Evolutionary conservation across 1,140 invertebrate genomes (phyloP), one percentile per base, ranked within the genome.

Genomic region (Drosophila novamexicana): DNA sequence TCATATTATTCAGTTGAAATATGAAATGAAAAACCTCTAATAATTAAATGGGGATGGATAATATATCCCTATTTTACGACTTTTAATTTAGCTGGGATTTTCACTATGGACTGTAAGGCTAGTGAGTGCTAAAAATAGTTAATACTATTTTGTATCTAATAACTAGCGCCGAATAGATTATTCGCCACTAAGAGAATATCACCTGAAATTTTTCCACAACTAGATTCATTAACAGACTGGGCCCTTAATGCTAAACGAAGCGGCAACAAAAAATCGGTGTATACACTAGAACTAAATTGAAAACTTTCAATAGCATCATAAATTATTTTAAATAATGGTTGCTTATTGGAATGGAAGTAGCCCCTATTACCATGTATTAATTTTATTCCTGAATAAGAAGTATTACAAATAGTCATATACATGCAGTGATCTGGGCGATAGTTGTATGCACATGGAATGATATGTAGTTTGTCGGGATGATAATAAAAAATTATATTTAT

Each of bases 401-500:
- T 95, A 6, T 97, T 97, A 86, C 98, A 99, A 5, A 97, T 95
- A 86, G 96, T 97, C 91, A 95, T 96, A 81, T 99, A 99, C 96
- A 98, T 98, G 91, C 98, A 99, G 91, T 99, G 98, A 93, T 99
- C 98, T 8, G 97, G 96, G 58, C 98, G 94, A 91, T 97, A 99
- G 93, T 99, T 99, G 93, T 96, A 98, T 57, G 96, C 94, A 91
- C 98, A 99, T 0, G 96, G 94, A 92, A 97, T 95, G 39, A 97
- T 93, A 74, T 96, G 96, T 12, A 99, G 93, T 81, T 96, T 96
- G 64, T 97, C 97, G 80, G 97, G 95, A 94, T 98, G 96, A 93
- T 96, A 97, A 93, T 98, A 96, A 92, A 99, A 98, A 80, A 98
- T 96, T 74, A 99, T 98, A 92, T 99, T 99, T 73, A 99, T 97